Conservation (phyloP, 2,113 vertebrate species). For the Gadus macrocephalus region DNA sequence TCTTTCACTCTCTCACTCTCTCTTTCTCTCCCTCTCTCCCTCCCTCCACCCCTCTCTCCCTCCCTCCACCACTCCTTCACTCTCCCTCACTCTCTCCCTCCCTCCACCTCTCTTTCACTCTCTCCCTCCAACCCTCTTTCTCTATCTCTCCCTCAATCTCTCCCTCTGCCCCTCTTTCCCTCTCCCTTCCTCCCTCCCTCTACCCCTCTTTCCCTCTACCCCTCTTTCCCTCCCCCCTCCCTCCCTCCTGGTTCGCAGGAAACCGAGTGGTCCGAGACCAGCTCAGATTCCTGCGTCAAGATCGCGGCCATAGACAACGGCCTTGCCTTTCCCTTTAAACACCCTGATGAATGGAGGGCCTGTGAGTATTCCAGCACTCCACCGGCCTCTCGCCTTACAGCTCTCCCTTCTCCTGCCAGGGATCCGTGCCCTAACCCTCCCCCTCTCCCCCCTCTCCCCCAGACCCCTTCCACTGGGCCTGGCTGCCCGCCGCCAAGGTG, state of each 20-base stretch:
- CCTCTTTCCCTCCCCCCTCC: neutral
- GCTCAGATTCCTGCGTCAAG: constrained; percentile 72
- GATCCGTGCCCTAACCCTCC: no score
- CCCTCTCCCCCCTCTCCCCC: constrained; percentile 1
- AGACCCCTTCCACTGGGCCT: constrained; percentile 98
- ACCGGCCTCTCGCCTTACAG: constrained; percentile 40
- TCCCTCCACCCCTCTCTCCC: no score
- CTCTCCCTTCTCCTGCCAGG: constrained; percentile 82
- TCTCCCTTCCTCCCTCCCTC: fast-evolving
- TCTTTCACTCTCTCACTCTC: no score
- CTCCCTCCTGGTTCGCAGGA: constrained; percentile 60
- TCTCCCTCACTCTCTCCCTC: no score
- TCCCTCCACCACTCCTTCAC: no score
- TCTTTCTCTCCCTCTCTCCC: no score
- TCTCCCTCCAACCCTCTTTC: no score
- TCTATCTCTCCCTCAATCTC: no score
- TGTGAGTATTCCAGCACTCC: constrained; percentile 36
- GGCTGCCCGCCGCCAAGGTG: constrained; percentile 94
- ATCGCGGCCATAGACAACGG: constrained; percentile 97
- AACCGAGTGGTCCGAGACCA: constrained; percentile 61
- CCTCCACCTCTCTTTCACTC: no score
- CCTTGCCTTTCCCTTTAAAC: constrained; percentile 96
- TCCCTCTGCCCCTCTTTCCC: no score
- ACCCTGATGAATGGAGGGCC: constrained; percentile 93
- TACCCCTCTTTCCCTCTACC: no score